Evolutionary conservation across 2,797 vertebrate genomes (phyloP).

Genomic region (Orientallactaga sibirica): DNA sequence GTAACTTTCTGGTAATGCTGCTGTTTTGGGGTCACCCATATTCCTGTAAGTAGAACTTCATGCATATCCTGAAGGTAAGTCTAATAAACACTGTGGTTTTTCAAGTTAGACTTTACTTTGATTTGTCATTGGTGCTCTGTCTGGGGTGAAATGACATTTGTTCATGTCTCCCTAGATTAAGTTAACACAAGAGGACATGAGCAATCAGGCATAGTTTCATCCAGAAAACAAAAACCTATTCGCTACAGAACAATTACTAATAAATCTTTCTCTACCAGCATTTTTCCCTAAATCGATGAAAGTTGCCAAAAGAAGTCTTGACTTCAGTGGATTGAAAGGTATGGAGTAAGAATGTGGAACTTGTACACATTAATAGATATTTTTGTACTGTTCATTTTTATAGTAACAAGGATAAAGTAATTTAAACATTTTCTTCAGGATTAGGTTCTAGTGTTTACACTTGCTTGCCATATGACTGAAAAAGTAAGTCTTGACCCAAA

Average conservation of each 20-base stretch:
- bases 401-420: too few relatives aligned
- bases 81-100: too few relatives aligned
- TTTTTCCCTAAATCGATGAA: slow-evolving; percentile 12
- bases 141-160: too few relatives aligned
- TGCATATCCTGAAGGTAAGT: too few relatives aligned
- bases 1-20: too few relatives aligned
- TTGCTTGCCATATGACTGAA: slow-evolving; percentile 38
- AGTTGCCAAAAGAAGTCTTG: neutral
- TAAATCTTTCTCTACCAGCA: neutral
- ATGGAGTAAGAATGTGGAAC: neutral
- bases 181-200: neutral
- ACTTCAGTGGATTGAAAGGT: neutral
- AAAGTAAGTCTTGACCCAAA: slow-evolving; percentile 13
- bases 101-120: too few relatives aligned
- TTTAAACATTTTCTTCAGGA: slow-evolving; percentile 42
- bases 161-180: too few relatives aligned
- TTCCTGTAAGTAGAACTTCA: too few relatives aligned
- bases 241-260: neutral
- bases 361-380: too few relatives aligned
- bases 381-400: too few relatives aligned
- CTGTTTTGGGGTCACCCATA: too few relatives aligned
- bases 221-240: slow-evolving; percentile 24
- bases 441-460: neutral
- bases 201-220: neutral
- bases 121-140: too few relatives aligned